Base-by-base conservation (phyloP, 2,113 vertebrate genomes). In the Sinocyclocheilus anshuiensis region DNA sequence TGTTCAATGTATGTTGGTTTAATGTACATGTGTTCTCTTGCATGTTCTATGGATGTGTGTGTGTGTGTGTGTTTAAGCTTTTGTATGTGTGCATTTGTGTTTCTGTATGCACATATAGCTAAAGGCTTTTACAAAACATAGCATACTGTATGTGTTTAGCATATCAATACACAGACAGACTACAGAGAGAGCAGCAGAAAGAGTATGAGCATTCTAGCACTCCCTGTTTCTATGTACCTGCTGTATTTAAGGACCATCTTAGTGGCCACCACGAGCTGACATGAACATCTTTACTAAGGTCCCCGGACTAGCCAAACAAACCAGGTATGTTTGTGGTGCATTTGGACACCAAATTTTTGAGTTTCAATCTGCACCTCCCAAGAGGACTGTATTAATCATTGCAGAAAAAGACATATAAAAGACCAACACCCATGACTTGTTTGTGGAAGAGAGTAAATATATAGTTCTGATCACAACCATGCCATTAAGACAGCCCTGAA, bases 271-370 rank as follows among this genome's bases (percentile, higher is more conserved):
- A 91, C 76, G 91, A 93, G 94, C 94, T 93, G 93, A 94, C 92
- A 94, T 95, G 93, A 94, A 94, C 92, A 95, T 96, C 93, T 95
- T 94, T 88, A 93, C 94, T 92, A 94, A 95, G 84, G 90, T 94
- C 91, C 89, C 93, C 85, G 93, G 92, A 94, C 92, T 94, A 91
- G 91, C 90, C 90, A 94, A 95, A 94, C 92, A 94, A 95, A 93
- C 93, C 93, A 95, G 93, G 94, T 95, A 94, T 82, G 93, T 94
- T 67, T 71, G 78, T 83, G 86, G 84, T 74, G 77, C 20, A 50
- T 85, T 85, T 57, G 63, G 55, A 36, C n/a, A 75, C 69, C 45
- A 85, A 22, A 24, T 13, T 6, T 71, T 36, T 50, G 15, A 72
- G 24, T 33, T 63, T 86, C 16, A 57, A 24, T 22, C 16, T 83